Conservation (phyloP, 2,888 invertebrate species). For the Galerucella pusilla region DNA sequence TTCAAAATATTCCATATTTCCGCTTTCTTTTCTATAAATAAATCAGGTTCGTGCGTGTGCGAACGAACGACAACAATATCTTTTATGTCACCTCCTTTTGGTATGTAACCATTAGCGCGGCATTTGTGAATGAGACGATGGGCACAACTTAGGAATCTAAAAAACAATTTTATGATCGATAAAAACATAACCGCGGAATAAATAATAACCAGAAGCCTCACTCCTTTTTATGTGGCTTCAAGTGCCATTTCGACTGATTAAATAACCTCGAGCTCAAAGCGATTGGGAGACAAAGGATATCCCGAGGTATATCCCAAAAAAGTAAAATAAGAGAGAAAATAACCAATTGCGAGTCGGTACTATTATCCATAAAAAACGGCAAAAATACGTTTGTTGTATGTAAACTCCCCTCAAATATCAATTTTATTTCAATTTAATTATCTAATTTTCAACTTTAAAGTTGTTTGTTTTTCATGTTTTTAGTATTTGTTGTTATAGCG, state of each 20-base stretch:
- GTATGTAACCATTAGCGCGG: conserved; percentile 53
- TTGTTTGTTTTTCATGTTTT: too few species aligned
- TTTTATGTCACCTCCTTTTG: conserved; percentile 45
- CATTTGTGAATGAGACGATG: conserved; percentile 48
- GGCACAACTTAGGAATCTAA: conserved; percentile 44
- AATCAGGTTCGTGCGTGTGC: conserved; percentile 55
- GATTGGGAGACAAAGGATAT: too few species aligned
- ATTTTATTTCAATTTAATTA: too few species aligned
- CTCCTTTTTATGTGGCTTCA: background rate
- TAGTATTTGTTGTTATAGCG: too few species aligned
- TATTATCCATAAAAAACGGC: too few species aligned
- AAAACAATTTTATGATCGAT: conserved; percentile 16
- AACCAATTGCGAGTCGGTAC: too few species aligned
- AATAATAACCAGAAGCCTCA: background rate
- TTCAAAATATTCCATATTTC: conserved; percentile 49
- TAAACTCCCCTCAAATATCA: too few species aligned
- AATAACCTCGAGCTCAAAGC: background rate
- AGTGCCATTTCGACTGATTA: background rate
- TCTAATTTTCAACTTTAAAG: too few species aligned
- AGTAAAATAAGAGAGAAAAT: too few species aligned
- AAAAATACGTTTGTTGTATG: too few species aligned
- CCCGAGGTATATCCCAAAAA: too few species aligned
- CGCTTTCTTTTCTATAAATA: conserved; percentile 46
- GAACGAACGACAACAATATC: conserved; percentile 49
- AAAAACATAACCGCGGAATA: background rate